Conservation (phyloP, 2,113 vertebrate species). For the Gymnorhina tibicen region DNA sequence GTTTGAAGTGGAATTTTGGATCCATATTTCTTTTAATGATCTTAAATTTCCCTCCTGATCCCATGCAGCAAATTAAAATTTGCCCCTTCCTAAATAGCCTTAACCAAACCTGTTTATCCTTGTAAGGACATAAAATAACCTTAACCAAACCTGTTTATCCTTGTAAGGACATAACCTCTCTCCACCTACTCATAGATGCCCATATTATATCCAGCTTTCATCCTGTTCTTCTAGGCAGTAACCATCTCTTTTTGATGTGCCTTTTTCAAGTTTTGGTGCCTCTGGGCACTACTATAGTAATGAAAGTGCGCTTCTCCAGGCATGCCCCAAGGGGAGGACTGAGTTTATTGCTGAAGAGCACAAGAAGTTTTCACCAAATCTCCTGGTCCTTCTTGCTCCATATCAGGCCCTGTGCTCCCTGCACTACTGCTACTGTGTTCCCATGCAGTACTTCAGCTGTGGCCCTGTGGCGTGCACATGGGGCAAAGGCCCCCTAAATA, state of each 20-base stretch:
- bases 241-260: not conserved
- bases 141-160: not conserved
- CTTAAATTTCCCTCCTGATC: not conserved
- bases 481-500: not conserved
- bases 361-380: not conserved
- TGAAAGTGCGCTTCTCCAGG: not conserved
- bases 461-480: rapidly evolving
- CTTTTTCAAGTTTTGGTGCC: not conserved
- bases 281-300: not conserved
- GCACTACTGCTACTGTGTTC: not conserved
- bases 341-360: not conserved
- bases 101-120: not conserved
- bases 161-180: not conserved
- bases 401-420: not conserved
- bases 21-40: not conserved
- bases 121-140: not conserved
- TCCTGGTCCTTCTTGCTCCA: rapidly evolving
- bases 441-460: not conserved
- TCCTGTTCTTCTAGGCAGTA: not conserved
- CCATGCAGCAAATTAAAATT: not conserved
- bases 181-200: not conserved
- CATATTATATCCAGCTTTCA: not conserved
- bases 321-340: not conserved
- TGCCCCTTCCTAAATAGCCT: not conserved
- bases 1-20: not conserved